Evolutionary conservation across 1,140 invertebrate genomes (phyloP), one percentile per base, ranked within the genome.

Genomic region (Temnothorax nylanderi): DNA sequence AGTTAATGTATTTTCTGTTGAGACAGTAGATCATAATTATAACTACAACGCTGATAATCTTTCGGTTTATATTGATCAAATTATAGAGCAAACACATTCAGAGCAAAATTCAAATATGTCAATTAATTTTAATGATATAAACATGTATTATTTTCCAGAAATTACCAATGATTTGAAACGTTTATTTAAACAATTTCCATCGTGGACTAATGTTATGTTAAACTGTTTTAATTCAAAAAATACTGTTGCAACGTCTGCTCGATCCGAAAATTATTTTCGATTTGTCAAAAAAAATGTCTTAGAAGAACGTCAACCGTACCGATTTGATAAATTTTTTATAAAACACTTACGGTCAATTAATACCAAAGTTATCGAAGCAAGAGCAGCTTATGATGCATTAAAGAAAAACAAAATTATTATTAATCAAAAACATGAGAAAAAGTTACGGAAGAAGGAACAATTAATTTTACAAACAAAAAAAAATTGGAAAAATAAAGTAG

Each of bases 251-350:
- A 58, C 56, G 21, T 58, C 56, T 58, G 56, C 21, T 58, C 56
- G 56, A 26, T 58, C 56, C 8, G 56, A 58, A 58, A 58, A 58
- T 58, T 58, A 58, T 58, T 58, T 58, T 58, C 56, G 56, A 26
- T 58, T 26, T 58, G 21, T 58, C 21, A 58, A 58, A n/a, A 21
- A 58, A 41, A 41, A 41, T 58, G 8, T 58, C 8, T 58, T 58
- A 58, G 56, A 58, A 58, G 56, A 58, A 58, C 56, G 56, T 58
- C 56, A 58, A 58, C 21, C 21, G 21, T 58, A 18, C 21, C 56
- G 56, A 58, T 58, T 26, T 58, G 21, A 58, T 26, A 58, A 58
- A 58, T 58, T 58, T 58, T 58, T 58, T 58, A 58, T 58, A 58
- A 58, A 58, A 58, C 56, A 58, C 21, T 21, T 58, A 58, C 21